Conservation (phyloP, 1,140 invertebrate genomes). For the Sycophaga agraensis region DNA sequence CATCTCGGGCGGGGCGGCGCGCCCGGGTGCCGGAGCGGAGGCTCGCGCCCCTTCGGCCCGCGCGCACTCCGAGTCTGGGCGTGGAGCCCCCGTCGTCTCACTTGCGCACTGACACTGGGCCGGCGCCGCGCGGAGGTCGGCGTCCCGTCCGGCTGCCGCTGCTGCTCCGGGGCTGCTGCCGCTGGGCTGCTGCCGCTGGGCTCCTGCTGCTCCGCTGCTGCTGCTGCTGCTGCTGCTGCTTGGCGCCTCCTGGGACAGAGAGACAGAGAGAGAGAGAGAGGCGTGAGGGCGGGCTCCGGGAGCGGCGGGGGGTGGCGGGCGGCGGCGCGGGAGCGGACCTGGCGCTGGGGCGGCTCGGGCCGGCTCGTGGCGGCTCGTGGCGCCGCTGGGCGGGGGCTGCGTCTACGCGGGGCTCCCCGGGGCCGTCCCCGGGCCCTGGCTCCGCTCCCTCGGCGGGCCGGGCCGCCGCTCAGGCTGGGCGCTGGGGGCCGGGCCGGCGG, state of each 20-base stretch:
- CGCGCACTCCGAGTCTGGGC: background rate
- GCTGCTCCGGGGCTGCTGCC: background rate
- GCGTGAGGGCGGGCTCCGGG: background rate
- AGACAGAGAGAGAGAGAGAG: background rate
- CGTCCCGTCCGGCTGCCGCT: no score
- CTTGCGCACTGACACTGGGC: no score
- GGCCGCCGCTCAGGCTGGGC: background rate
- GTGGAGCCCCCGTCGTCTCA: background rate
- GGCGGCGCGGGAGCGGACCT: no score
- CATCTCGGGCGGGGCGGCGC: slow-evolving; percentile 38
- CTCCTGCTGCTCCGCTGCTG: background rate
- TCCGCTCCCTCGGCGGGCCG: background rate
- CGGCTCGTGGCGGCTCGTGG: no score
- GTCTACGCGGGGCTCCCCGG: no score
- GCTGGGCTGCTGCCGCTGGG: background rate
- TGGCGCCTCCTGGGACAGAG: no score
- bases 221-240: slow-evolving; percentile 1
- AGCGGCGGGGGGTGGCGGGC: background rate
- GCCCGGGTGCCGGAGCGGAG: no score
- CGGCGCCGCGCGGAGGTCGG: no score
- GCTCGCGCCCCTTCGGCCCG: no score
- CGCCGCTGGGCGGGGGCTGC: no score
- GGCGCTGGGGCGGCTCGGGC: no score
- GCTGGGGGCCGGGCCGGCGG: background rate
- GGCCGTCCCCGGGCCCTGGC: background rate